These are phyloP conservation scores for Heptranchias perlo DNA, from an alignment of 2,113 vertebrate species.

Conservation along the genomic window DNA sequence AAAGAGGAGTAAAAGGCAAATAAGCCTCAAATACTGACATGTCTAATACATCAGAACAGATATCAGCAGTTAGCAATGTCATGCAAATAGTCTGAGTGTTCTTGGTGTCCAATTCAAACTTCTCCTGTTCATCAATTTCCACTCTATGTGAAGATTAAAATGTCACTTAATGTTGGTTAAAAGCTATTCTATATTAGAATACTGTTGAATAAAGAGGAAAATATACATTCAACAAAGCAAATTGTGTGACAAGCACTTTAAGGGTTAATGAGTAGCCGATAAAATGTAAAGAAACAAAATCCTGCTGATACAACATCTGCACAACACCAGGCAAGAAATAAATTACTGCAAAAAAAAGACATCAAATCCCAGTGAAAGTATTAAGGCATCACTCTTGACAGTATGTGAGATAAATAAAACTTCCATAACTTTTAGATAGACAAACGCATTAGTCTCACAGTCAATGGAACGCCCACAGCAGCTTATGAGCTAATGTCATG, in stretches of 20 bases:
- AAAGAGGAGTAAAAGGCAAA: not conserved
- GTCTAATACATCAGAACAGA: not conserved
- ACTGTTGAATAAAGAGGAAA: not conserved
- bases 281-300: conserved; percentile 36
- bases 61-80: not conserved
- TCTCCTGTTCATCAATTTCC: not conserved
- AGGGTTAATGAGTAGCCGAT: conserved; percentile 25
- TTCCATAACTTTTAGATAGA: conserved; percentile 38
- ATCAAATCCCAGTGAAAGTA: conserved; percentile 34
- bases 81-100: not conserved
- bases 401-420: conserved; percentile 38
- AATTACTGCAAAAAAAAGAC: conserved; percentile 32
- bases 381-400: conserved; percentile 33
- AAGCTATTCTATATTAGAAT: not conserved
- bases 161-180: not conserved
- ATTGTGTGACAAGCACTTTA: not conserved
- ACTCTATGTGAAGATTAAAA: not conserved
- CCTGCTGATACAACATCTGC: conserved; percentile 37
- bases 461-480: conserved; percentile 38
- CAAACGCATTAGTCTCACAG: conserved; percentile 38
- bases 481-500: conserved; percentile 38
- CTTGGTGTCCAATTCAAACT: not conserved
- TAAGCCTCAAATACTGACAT: not conserved
- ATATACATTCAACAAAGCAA: not conserved
- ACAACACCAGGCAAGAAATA: conserved; percentile 35